Conservation (phyloP, 2,113 vertebrate genomes). For the Prionailurus viverrinus region DNA sequence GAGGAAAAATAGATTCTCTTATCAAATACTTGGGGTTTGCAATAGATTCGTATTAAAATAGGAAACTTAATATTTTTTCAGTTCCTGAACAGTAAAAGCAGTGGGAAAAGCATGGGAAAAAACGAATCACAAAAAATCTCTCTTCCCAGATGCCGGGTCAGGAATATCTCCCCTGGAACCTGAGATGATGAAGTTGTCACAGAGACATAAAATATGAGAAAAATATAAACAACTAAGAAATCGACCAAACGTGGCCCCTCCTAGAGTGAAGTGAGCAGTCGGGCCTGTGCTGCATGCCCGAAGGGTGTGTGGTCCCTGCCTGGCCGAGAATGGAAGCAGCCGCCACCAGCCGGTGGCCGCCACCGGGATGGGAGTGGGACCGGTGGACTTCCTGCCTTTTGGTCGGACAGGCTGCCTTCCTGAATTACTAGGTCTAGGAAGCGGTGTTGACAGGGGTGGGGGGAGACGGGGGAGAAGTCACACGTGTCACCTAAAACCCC, state of each 20-base stretch:
- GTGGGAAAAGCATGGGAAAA: slow-evolving; percentile 3
- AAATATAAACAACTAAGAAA: not conserved
- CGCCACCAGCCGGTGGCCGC: not conserved
- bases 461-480: not conserved
- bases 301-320: not conserved
- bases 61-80: not conserved
- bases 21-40: not conserved
- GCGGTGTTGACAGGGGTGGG: not conserved
- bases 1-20: not conserved
- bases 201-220: not conserved
- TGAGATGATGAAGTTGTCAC: not conserved
- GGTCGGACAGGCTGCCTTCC: slow-evolving; percentile 49
- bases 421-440: slow-evolving; percentile 63
- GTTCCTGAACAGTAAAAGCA: not conserved
- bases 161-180: not conserved
- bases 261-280: not conserved
- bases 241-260: not conserved
- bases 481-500: slow-evolving; percentile 16
- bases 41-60: slow-evolving; percentile 35
- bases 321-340: not conserved
- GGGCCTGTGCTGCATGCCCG: not conserved
- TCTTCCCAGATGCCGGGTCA: not conserved
- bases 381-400: slow-evolving; percentile 50
- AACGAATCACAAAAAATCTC: not conserved
- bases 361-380: slow-evolving; percentile 12